Base-by-base conservation (phyloP, 2,797 vertebrate species). In the Chelidonichthys spinosus region DNA sequence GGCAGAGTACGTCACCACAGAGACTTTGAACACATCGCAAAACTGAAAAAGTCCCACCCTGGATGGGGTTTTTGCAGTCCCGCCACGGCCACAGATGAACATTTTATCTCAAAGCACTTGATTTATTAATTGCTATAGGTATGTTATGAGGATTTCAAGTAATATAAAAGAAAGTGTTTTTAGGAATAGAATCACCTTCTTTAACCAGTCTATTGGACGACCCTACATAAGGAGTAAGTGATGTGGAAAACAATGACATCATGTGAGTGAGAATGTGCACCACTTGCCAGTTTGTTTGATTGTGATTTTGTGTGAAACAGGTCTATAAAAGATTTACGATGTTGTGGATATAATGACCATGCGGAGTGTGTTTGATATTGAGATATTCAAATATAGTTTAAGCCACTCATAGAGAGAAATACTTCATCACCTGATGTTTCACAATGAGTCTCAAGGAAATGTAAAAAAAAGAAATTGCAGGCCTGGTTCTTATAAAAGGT, bases 341-440 rank as follows among this genome's bases (percentile, higher is more conserved):
- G 11, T 39, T 52, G 37, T 60, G 33, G 9, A 4, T 3, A 5
- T 63, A 10, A 62, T 76, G 44, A 65, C 39, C 25, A 7, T 49
- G 33, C 18, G 25, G 25, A 33, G 52, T 15, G 32, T 73, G 36
- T 60, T 69, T 87, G 87, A 86, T 88, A 91, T 75, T 83, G 77
- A 78, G 44, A 83, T 7, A 69, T 71, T 83, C 32, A 69, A 73
- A 89, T 83, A 68, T 62, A 50, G 69, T 83, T 69, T 17, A 18
- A 49, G 17, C 7, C 4, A 88, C 82, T 91, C 90, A 90, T 87
- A 83, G 10, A 43, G 81, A 86, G 71, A 91, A 54, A 63, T 25
- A 62, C 42, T 73, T 69, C 46, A 66, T 87, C 82, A 82, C 80
- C 69, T 81, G 63, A 83, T 72, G 82, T 92, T 91, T 91, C 87